Conservation (phyloP, 2,888 invertebrate genomes). For the Temnothorax ravouxi region DNA sequence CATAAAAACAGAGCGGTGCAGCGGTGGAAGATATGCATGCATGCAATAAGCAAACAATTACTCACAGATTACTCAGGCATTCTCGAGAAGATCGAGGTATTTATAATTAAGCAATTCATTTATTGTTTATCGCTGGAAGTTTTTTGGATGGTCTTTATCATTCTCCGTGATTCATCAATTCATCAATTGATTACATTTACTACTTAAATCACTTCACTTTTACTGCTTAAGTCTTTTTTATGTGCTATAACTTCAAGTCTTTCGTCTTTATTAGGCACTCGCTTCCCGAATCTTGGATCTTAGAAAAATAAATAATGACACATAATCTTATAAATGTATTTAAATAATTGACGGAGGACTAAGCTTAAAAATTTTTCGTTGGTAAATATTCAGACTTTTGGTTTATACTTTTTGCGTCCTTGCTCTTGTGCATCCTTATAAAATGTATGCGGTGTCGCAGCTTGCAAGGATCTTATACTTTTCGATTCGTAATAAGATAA, state of each 20-base stretch:
- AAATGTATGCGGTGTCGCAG: background rate
- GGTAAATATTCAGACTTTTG: background rate
- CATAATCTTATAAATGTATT: background rate
- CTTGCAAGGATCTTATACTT: conserved; percentile 26
- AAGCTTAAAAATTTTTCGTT: background rate
- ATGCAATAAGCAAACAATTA: conserved; percentile 1
- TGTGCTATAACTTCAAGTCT: background rate
- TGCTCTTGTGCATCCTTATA: background rate
- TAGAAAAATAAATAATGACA: background rate
- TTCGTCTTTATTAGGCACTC: background rate
- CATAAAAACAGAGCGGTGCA: background rate
- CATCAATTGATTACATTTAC: background rate
- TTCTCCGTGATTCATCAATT: conserved; percentile 11
- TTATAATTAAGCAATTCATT: background rate
- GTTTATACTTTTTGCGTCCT: background rate
- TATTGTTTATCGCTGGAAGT: background rate
- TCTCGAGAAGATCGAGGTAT: background rate
- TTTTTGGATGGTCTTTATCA: background rate
- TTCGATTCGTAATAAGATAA: conserved; percentile 8
- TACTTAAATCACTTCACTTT: background rate
- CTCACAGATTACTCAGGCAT: conserved; percentile 11
- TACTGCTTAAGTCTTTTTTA: background rate
- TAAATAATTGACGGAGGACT: background rate
- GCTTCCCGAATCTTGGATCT: background rate
- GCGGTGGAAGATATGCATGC: background rate